These are phyloP conservation scores for Drosophila biarmipes DNA, from an alignment of 1,140 invertebrate genomes.

Conservation along the genomic window DNA sequence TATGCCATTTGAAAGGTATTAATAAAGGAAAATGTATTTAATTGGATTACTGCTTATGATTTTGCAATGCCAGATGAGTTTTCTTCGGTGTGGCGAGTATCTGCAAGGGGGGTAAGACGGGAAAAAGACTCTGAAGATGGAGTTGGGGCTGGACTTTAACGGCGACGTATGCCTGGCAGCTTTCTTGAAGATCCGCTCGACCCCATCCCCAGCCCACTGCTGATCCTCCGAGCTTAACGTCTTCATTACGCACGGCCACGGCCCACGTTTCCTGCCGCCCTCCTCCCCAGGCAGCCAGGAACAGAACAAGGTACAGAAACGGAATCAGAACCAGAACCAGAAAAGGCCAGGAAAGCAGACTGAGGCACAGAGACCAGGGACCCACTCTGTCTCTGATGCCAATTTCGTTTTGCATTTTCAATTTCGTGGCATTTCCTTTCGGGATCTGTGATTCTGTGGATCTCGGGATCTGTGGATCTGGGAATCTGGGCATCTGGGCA, in stretches of 20 bases:
- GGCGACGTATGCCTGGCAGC: constrained; percentile 63
- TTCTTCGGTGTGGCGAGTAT: not conserved
- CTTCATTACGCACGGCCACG: constrained; percentile 79
- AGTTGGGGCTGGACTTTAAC: constrained; percentile 34
- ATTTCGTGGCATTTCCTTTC: constrained; percentile 77
- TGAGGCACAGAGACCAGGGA: not conserved
- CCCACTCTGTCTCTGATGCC: constrained; percentile 43
- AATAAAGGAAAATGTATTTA: too few species aligned
- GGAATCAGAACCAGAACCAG: not conserved
- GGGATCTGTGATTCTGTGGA: constrained; percentile 1
- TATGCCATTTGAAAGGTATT: too few species aligned
- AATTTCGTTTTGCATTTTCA: constrained; percentile 82
- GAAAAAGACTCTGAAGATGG: constrained; percentile 10
- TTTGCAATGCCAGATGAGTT: not conserved
- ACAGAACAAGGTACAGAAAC: not conserved
- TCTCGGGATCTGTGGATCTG: not conserved
- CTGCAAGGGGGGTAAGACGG: constrained; percentile 14
- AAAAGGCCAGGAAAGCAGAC: not conserved
- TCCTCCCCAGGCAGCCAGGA: constrained; percentile 2
- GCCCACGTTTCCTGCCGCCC: constrained; percentile 48
- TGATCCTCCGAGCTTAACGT: constrained; percentile 65
- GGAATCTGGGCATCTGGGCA: constrained; percentile 13
- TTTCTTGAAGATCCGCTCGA: constrained; percentile 12
- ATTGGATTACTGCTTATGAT: not conserved
- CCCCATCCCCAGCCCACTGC: constrained; percentile 1